Evolutionary conservation across 23 tunicate species (phyloP), one percentile per base, ranked within the genome.

Genomic region (Styela clava): DNA sequence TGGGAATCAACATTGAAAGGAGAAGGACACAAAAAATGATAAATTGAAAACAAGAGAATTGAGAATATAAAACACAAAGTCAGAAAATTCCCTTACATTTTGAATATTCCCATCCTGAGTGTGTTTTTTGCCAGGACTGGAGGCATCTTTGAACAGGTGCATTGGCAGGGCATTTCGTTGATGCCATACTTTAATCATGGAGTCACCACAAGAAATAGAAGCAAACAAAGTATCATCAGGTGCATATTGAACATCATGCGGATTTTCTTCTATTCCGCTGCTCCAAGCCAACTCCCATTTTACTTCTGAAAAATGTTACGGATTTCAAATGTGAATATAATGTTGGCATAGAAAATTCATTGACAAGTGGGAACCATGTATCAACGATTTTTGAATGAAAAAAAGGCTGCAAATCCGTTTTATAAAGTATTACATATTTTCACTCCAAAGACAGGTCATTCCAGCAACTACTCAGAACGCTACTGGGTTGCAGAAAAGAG

Each of bases 161-260:
- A 29, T 20, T 33, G 81, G 81, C 64, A 76, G 21, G 33, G 81
- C 28, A 29, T 18, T 61, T 20, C 74, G 69, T 64, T 68, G 64
- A 29, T 86, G 86, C 98, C 98, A 93, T 23, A 93, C 93, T 82
- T 88, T 93, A 31, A 93, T 93, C 92, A 88, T 88, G 78, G 83
- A 79, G 23, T 93, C 98, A 22, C 87, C 90, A 7, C 25, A 18
- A 1, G 93, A 37, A 0, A 93, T 63, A 24, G 98, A 93, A 29
- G 93, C 98, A 68, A 93, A 93, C 68, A 93, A 44, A 24, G 86
- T 79, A 27, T 74, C 61, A 23, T 78, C 78, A 0, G 97, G 97
- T 26, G 97, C 82, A 72, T 85, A 91, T 63, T 82, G 68, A 0
- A 91, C 64, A 25, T 85, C 72, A 21, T 29, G 24, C 51, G 90